A percentile compares a stretch with the other conserved stretches of the same genome.
Conservation (phyloP, 2,888 invertebrate genomes). For the Syrista parreyssii region DNA sequence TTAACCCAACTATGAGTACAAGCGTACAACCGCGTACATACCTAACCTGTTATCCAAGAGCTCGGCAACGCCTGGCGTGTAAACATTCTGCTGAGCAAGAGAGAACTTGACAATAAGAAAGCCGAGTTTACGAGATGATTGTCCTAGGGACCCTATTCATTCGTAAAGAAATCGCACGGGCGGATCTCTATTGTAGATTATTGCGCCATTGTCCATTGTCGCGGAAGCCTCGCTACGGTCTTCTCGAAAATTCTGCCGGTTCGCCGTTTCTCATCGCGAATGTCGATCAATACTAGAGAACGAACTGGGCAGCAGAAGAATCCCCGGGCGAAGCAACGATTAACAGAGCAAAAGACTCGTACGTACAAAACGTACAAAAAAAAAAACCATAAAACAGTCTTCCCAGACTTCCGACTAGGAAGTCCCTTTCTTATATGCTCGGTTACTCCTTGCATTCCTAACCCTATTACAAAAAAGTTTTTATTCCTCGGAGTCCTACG, state of each 20-base stretch:
- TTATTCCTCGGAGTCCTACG: neutral
- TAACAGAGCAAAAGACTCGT: neutral
- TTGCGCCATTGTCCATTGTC: constrained; percentile 57
- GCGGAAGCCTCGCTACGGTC: constrained; percentile 20
- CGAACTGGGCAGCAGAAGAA: neutral
- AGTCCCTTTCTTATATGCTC: neutral
- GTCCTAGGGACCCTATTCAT: constrained; percentile 55
- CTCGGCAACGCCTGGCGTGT: neutral
- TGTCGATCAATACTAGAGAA: neutral
- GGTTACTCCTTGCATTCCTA: neutral
- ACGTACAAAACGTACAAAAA: neutral
- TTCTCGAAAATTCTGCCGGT: neutral
- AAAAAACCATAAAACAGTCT: neutral
- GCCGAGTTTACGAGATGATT: constrained; percentile 57
- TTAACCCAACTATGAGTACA: neutral
- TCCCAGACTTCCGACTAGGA: neutral
- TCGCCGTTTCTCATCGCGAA: neutral
- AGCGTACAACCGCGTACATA: neutral
- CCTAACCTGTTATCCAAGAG: neutral
- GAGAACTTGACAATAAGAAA: constrained; percentile 30
- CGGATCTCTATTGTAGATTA: constrained; percentile 59
- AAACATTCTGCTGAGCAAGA: neutral
- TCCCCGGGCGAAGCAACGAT: neutral
- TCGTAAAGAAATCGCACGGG: constrained; percentile 49
- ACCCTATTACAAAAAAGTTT: neutral